Conservation (phyloP, 2,888 invertebrate genomes). For the Pyralis farinalis region DNA sequence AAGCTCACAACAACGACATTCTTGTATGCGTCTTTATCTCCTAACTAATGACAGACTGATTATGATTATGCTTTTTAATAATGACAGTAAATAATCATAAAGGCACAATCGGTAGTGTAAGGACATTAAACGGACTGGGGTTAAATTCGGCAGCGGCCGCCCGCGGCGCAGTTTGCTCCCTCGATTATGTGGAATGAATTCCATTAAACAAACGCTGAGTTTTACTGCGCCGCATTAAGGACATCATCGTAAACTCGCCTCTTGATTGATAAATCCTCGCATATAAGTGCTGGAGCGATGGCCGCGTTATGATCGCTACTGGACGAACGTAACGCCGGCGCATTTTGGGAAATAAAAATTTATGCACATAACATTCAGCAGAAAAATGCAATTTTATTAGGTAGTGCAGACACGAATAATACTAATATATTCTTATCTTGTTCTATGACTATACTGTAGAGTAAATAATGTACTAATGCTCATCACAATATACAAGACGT, state of each 20-base stretch:
- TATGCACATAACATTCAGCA: not conserved
- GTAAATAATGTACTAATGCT: too few relatives aligned
- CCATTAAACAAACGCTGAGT: constrained; percentile 15
- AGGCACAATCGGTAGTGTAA: constrained; percentile 32
- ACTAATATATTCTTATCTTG: too few relatives aligned
- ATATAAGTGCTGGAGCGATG: constrained; percentile 37
- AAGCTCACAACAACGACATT: not conserved
- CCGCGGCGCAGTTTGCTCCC: constrained; percentile 45
- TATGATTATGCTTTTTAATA: constrained; percentile 14
- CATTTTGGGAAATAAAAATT: constrained; percentile 1
- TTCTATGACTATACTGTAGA: too few relatives aligned
- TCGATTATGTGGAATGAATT: constrained; percentile 46
- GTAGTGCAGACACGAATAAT: too few relatives aligned
- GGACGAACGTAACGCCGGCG: constrained; percentile 30
- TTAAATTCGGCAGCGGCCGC: constrained; percentile 59
- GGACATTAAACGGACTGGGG: constrained; percentile 38
- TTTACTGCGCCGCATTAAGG: constrained; percentile 34
- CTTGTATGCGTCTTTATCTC: constrained; percentile 1
- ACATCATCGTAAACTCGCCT: constrained; percentile 53
- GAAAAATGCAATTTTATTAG: too few relatives aligned
- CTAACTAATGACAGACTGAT: constrained; percentile 6
- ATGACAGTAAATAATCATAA: constrained; percentile 22
- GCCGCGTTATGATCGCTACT: constrained; percentile 42
- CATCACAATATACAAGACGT: too few relatives aligned
- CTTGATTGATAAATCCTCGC: constrained; percentile 56